A percentile compares a stretch with the other conserved stretches of the same genome.
Conservation (phyloP, 2,888 invertebrate genomes). For the Nomada ferruginata region DNA sequence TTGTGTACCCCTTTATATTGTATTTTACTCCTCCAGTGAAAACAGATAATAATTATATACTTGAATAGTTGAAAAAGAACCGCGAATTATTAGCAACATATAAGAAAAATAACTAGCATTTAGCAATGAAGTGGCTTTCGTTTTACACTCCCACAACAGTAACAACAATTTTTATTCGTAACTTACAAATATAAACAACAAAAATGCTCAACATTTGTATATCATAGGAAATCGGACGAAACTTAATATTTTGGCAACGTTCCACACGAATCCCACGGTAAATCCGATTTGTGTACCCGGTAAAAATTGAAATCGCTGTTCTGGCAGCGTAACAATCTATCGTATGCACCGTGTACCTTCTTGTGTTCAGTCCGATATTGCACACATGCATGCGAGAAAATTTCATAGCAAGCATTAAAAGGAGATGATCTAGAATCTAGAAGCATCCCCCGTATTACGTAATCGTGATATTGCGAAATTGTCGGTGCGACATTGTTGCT, state of each 20-base stretch:
- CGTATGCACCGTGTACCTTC: slow-evolving; percentile 4
- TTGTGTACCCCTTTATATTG: background rate
- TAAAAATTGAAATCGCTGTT: slow-evolving; percentile 43
- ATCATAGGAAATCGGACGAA: slow-evolving; percentile 1
- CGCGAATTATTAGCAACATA: background rate
- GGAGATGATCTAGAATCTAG: slow-evolving; percentile 10
- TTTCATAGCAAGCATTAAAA: slow-evolving; percentile 8
- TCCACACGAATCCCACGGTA: slow-evolving; percentile 40
- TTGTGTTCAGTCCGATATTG: background rate
- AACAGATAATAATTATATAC: background rate
- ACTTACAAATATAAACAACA: background rate
- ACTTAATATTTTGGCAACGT: slow-evolving; percentile 27
- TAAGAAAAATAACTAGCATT: too few relatives aligned
- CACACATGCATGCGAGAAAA: background rate
- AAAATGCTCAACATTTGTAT: background rate
- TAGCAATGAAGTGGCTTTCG: too few relatives aligned
- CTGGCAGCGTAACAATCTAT: slow-evolving; percentile 12
- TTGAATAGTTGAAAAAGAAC: background rate
- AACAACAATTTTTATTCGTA: background rate
- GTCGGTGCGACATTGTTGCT: slow-evolving; percentile 2
- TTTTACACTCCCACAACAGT: background rate
- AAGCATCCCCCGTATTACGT: background rate
- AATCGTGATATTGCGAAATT: slow-evolving; percentile 14
- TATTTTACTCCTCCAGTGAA: background rate
- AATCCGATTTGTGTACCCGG: slow-evolving; percentile 31